phyloP scores from a whole-genome alignment of 1,140 invertebrate species.

The Cotesia vestalis region DNA sequence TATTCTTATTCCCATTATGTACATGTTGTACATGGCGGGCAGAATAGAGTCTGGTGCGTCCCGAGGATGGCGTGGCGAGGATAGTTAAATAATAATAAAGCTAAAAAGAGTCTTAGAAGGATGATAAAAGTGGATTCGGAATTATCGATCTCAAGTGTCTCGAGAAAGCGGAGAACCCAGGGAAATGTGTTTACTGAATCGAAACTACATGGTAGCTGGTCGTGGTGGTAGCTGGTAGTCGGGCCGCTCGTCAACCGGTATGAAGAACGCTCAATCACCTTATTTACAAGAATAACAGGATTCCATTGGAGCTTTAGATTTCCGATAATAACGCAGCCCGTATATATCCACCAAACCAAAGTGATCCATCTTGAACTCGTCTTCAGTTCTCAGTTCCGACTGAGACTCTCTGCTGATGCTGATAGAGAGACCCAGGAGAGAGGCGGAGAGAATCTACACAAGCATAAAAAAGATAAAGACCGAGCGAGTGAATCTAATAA shows the following conservation, averaged over 20 bases:
- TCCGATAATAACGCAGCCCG: conserved; percentile 34
- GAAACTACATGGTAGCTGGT: conserved; percentile 14
- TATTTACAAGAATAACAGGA: conserved; percentile 39
- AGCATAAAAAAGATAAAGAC: too few relatives aligned
- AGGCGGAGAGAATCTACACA: too few relatives aligned
- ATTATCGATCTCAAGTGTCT: conserved; percentile 28
- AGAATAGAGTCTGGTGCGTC: conserved; percentile 3
- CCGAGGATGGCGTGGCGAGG: neutral
- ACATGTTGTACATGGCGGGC: too few relatives aligned
- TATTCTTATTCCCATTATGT: too few relatives aligned
- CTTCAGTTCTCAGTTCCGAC: conserved; percentile 14
- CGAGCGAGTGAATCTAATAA: conserved; percentile 30
- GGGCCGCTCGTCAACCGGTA: conserved; percentile 29
- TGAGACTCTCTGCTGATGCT: neutral
- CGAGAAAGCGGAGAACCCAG: conserved; percentile 24
- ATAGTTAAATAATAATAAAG: conserved; percentile 25
- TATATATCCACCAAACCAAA: conserved; percentile 23
- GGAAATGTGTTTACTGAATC: conserved; percentile 42
- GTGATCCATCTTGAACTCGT: conserved; percentile 38
- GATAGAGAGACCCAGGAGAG: too few relatives aligned
- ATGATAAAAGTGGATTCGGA: conserved; percentile 11
- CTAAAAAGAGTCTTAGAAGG: conserved; percentile 6
- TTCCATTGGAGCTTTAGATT: conserved; percentile 39
- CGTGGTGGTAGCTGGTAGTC: neutral
- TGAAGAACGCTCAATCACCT: conserved; percentile 38